phyloP scores from a whole-genome alignment of 2,888 invertebrate genomes.

The Epirrita christyi region DNA sequence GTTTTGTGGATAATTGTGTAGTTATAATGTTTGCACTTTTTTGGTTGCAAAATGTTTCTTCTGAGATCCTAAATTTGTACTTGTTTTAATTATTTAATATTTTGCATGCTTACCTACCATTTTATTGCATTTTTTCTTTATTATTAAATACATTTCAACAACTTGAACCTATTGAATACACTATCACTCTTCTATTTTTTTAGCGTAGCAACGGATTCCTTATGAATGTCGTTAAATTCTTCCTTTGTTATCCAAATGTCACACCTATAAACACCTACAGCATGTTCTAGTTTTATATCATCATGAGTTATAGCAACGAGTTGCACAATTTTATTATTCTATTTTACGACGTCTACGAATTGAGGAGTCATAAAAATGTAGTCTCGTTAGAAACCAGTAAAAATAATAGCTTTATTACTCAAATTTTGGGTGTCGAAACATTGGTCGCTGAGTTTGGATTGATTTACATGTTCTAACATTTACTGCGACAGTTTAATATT shows the following conservation, averaged over 20 bases:
- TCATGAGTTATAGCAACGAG: conserved; percentile 28
- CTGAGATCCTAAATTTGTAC: too few relatives aligned
- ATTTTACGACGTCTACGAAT: conserved; percentile 53
- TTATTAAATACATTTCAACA: too few relatives aligned
- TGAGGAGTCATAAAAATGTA: conserved; percentile 60
- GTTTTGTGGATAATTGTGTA: too few relatives aligned
- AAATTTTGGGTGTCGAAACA: conserved; percentile 58
- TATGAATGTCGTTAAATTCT: neutral
- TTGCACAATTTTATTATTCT: conserved; percentile 51
- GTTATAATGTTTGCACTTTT: too few relatives aligned
- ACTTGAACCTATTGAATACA: too few relatives aligned
- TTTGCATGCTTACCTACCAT: too few relatives aligned
- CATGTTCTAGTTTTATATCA: conserved; percentile 22
- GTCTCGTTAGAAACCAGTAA: conserved; percentile 52
- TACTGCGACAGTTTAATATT: conserved; percentile 27
- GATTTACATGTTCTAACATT: conserved; percentile 38
- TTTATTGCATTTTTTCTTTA: too few relatives aligned
- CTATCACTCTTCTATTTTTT: too few relatives aligned
- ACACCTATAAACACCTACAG: conserved; percentile 9
- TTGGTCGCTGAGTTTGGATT: conserved; percentile 42
- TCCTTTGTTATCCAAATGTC: conserved; percentile 15
- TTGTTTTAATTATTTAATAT: too few relatives aligned
- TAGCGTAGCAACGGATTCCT: neutral
- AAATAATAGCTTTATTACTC: conserved; percentile 60
- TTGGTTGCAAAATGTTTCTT: too few relatives aligned